These are phyloP conservation scores for Eudasyphora cyanicolor DNA, from an alignment of 2,888 invertebrate genomes.

Conservation along the genomic window DNA sequence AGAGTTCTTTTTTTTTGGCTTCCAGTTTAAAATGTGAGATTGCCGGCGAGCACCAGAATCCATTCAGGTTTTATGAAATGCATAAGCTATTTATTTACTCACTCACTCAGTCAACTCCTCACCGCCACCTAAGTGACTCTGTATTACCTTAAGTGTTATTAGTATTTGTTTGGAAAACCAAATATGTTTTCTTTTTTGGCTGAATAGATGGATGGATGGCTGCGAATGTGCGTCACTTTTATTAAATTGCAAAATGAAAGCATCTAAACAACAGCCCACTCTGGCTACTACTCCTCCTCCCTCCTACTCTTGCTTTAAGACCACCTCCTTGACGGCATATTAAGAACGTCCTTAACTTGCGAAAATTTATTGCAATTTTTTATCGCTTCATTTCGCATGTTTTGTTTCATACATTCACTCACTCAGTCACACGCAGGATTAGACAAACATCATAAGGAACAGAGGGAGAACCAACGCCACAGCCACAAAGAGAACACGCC, in stretches of 20 bases:
- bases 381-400: slow-evolving; percentile 62
- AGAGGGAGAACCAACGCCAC: slow-evolving; percentile 41
- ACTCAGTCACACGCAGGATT: slow-evolving; percentile 63
- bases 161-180: slow-evolving; percentile 40
- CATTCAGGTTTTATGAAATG: slow-evolving; percentile 33
- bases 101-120: slow-evolving; percentile 27
- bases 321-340: not conserved
- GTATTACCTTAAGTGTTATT: slow-evolving; percentile 61
- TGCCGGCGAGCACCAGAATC: too few species aligned
- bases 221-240: slow-evolving; percentile 70
- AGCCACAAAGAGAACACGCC: slow-evolving; percentile 49
- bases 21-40: slow-evolving; percentile 10
- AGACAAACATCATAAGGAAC: slow-evolving; percentile 62
- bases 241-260: slow-evolving; percentile 74
- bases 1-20: slow-evolving; percentile 40
- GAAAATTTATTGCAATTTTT: slow-evolving; percentile 70
- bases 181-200: too few species aligned
- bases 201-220: slow-evolving; percentile 37
- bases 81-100: slow-evolving; percentile 58
- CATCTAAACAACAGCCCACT: slow-evolving; percentile 24
- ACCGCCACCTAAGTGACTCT: slow-evolving; percentile 10
- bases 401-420: slow-evolving; percentile 51
- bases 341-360: slow-evolving; percentile 57
- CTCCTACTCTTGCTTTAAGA: slow-evolving; percentile 20
- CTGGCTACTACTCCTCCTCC: slow-evolving; percentile 51